Percentiles rank a stretch among this genome's conserved stretches.
phyloP scores from a whole-genome alignment of 2,113 vertebrate genomes.

The Setophaga coronata region DNA sequence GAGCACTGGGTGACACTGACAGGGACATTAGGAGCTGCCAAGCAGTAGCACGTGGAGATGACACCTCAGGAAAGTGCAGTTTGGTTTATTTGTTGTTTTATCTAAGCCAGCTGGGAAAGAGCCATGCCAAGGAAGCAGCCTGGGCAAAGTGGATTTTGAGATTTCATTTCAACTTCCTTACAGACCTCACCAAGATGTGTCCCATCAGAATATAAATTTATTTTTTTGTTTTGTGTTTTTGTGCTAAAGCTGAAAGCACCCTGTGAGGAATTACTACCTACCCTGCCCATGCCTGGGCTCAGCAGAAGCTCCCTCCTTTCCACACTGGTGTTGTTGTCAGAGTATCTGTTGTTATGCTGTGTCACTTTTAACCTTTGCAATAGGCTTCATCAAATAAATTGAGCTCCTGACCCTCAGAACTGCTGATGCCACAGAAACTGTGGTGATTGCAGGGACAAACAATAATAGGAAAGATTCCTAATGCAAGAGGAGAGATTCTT shows the following conservation, averaged over 20 bases:
- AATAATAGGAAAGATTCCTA: neutral
- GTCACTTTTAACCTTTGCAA: neutral
- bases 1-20: neutral
- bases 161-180: neutral
- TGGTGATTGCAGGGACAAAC: neutral
- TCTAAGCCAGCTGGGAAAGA: neutral
- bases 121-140: neutral
- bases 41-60: neutral
- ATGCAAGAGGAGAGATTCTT: neutral
- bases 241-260: neutral
- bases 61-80: neutral
- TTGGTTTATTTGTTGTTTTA: neutral
- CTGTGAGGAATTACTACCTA: neutral
- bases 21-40: neutral
- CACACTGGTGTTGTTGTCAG: neutral
- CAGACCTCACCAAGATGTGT: neutral
- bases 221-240: neutral
- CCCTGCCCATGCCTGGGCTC: neutral
- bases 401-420: neutral
- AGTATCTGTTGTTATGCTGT: neutral
- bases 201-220: neutral
- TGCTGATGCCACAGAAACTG: neutral
- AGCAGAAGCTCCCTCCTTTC: neutral
- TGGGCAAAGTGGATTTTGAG: neutral
- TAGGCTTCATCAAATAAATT: neutral